Conservation (phyloP, 2,888 invertebrate genomes). For the Noctuana brunneofusca region DNA sequence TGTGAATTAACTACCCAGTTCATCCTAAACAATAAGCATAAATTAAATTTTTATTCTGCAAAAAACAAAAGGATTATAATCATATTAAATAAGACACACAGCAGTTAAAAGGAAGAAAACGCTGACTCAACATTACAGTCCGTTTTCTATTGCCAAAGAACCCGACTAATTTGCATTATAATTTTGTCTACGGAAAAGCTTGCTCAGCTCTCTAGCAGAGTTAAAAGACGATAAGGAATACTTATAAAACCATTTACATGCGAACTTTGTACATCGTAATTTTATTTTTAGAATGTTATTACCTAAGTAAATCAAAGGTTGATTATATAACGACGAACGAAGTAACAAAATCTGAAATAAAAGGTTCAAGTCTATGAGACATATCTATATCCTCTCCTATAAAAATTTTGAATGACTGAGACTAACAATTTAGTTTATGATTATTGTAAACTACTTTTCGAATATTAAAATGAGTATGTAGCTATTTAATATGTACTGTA, state of each 20-base stretch:
- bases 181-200: constrained; percentile 26
- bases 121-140: constrained; percentile 12
- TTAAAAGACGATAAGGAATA: constrained; percentile 1
- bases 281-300: neutral
- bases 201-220: constrained; percentile 18
- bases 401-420: no score
- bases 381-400: no score
- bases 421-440: no score
- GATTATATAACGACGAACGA: no score
- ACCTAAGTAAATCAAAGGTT: no score
- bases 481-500: no score
- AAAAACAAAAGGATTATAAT: neutral
- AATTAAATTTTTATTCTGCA: neutral
- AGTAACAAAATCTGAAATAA: no score
- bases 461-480: no score
- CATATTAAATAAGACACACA: neutral
- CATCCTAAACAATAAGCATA: constrained; percentile 1
- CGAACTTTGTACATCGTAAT: neutral
- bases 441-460: no score
- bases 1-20: constrained; percentile 16
- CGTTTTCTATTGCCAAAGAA: constrained; percentile 21
- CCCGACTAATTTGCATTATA: constrained; percentile 19
- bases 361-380: no score
- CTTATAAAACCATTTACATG: constrained; percentile 13
- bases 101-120: constrained; percentile 1